Percentiles rank a stretch among this genome's conserved stretches.
These are phyloP conservation scores for Podilymbus podiceps DNA, from an alignment of 2,113 vertebrate genomes.

Conservation along the genomic window DNA sequence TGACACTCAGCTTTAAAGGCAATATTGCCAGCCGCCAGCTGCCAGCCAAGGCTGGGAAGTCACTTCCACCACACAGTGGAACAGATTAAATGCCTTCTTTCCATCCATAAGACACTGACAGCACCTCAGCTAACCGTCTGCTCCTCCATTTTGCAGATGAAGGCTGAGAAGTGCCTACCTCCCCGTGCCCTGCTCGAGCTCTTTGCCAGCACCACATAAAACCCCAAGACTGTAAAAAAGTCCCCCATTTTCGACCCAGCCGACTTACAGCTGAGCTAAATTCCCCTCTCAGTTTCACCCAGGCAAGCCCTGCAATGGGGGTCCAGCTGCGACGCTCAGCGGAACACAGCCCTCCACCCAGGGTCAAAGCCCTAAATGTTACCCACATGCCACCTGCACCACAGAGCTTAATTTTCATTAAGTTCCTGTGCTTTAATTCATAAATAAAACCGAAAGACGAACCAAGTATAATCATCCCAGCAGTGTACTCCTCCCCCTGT, in stretches of 20 bases:
- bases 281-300: not conserved
- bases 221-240: not conserved
- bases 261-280: not conserved
- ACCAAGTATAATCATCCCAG: not conserved
- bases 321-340: not conserved
- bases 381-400: not conserved
- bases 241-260: not conserved
- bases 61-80: not conserved
- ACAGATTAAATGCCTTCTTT: conserved; percentile 1
- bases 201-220: not conserved
- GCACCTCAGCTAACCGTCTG: not conserved
- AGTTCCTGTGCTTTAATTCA: not conserved
- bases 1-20: not conserved
- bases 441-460: conserved; percentile 18
- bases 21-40: not conserved
- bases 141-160: conserved; percentile 7
- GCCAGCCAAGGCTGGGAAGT: not conserved
- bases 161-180: not conserved
- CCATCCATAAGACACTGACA: not conserved
- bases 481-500: not conserved
- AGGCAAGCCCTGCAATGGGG: not conserved
- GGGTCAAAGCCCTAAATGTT: not conserved
- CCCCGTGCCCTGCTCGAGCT: rapidly evolving
- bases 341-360: not conserved
- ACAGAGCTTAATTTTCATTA: not conserved